Conservation (phyloP, 2,113 vertebrate species). For the Tauraco erythrolophus region DNA sequence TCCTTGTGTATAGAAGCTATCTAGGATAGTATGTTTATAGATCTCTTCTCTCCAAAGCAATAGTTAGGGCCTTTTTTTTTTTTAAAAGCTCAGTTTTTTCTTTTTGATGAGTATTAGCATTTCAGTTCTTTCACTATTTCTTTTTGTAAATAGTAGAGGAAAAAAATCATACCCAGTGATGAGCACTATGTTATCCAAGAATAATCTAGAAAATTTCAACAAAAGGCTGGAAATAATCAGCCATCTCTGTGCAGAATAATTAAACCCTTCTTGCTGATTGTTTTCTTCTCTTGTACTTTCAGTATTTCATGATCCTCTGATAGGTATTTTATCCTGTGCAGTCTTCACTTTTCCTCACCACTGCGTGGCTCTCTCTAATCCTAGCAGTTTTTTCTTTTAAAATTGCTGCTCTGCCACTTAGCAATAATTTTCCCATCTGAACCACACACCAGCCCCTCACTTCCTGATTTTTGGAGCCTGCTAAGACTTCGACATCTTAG, state of each 20-base stretch:
- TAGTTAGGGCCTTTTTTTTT: neutral
- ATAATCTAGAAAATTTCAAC: neutral
- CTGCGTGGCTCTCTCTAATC: neutral
- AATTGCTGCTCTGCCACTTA: neutral
- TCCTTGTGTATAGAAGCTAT: neutral
- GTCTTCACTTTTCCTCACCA: neutral
- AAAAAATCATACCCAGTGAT: neutral
- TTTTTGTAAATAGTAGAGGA: neutral
- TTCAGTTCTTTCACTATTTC: neutral
- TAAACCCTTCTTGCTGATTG: neutral
- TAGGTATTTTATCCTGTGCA: neutral
- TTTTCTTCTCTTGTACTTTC: neutral
- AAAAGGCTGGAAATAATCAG: neutral
- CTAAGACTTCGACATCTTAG: neutral
- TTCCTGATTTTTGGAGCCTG: neutral
- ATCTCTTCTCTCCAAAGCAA: neutral
- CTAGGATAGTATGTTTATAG: neutral
- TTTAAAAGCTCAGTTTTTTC: neutral
- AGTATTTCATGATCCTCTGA: neutral
- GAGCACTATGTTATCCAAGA: neutral
- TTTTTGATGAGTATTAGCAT: neutral
- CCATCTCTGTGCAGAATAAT: neutral
- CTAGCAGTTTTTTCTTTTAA: neutral
- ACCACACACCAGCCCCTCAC: neutral
- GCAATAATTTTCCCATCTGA: neutral